Base-by-base conservation (phyloP, 2,888 invertebrate species). In the Acleris emargana region DNA sequence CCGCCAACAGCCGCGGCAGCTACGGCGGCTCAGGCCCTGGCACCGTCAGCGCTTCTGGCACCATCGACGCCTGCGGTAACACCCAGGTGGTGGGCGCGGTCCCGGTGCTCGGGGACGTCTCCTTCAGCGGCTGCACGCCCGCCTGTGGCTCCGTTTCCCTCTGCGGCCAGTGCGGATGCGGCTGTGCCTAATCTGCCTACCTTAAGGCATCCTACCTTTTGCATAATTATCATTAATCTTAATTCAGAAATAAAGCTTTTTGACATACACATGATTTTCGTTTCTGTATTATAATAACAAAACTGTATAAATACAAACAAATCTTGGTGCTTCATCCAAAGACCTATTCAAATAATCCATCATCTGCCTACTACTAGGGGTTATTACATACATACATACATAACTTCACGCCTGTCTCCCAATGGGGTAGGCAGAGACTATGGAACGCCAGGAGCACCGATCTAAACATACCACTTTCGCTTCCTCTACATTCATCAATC, bases 111-210 rank as follows among this genome's bases (percentile, higher is more conserved):
- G 61, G 67, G 63, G 3, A 16, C 11, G 61, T 66, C 1, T 18
- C 25, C 20, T 60, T 66, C 51, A 18, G 50, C 28, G 55, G 60
- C 22, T 22, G 42, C 22, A 13, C 50, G 7, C 47, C 51, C 16
- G 55, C 60, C n/a, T 38, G 11, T 16, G 62, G 62, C 11, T 57
- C 28, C 55, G 55, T 67, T 20, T 54, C 66, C 20, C 63, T 69
- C 43, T 25, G 51, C 22, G 69, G 69, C 49, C 62, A 64, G 32
- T 68, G 68, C 50, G 62, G 64, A 7, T 69, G 69, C 49, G 59
- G 62, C n/a, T 67, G 67, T 49, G 9, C 3, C 32, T 53, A 53
- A 11, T 1, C n/a, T 13, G 13, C n/a, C 43, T 16, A 43, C 43
- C 16, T 43, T 17, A n/a, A 7, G 18, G 5, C 18, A 32, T 3